Base-by-base conservation (phyloP, 2,797 vertebrate species). In the Todus mexicanus region DNA sequence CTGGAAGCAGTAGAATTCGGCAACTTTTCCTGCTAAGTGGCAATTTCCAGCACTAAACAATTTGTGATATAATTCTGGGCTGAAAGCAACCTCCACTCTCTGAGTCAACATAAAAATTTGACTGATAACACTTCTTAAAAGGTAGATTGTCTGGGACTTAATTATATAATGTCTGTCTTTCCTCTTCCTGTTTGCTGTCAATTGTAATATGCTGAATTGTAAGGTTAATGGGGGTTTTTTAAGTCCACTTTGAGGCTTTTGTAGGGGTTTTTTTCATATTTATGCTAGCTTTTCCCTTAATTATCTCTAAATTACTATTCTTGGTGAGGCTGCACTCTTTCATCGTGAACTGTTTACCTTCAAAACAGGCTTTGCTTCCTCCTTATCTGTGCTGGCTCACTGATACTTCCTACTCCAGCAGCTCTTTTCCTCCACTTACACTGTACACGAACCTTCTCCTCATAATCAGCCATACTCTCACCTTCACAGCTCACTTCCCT, bases 401-500 rank as follows among this genome's bases (percentile, higher is more conserved):
- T 94, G 95, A 86, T 94, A 89, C 80, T 92, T 96, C 93, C 87
- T 92, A 73, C 75, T 84, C 89, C 33, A 29, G 20, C 57, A 57
- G 37, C 69, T 91, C 64, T 64, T 94, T 95, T 92, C 91, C 87
- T 95, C 83, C 79, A 76, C 12, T 7, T 27, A 9, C 37, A 72
- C 45, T 79, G 72, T 89, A 65, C 33, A 56, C 3, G 11, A 87
- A 75, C 15, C 42, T 87, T 66, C 85, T 89, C 66, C 80, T 94
- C 91, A 76, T 86, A 4, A 0, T 68, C 78, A 96, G 72, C 66
- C 84, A 68, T 42, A 90, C 91, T 95, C 90, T 97, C 95, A 96
- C 95, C 96, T 98, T 98, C 96, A 96, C 96, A 11, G 97, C 95
- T 97, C 97, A 96, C 97, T 15, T 11, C 94, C 91, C 93, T 92